Evolutionary conservation across 2,113 vertebrate genomes (phyloP), one percentile per base, ranked within the genome.

Genomic region (Oxyura jamaicensis): DNA sequence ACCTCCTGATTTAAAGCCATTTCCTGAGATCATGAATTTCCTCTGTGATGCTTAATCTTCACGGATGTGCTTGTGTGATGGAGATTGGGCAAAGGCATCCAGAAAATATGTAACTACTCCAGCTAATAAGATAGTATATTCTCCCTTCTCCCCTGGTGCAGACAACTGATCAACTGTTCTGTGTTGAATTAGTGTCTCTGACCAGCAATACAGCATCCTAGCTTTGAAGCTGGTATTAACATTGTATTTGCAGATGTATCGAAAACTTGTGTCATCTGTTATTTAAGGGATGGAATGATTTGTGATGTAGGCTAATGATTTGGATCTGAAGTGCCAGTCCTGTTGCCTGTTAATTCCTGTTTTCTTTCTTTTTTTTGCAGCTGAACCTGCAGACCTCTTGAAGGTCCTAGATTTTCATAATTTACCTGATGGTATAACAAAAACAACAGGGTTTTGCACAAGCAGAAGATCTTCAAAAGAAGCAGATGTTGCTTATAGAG

Each of bases 371-470:
- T 88, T 55, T 94, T 86, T 95, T 59, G 4, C 96, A 99, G 99
- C 97, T 89, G 99, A 99, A 89, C 99, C 99, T 79, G 98, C 98
- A 93, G 98, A 99, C 97, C 98, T 99, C 96, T 98, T 99, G 98
- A 99, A 99, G 98, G 99, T 99, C 96, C 98, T 99, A 98, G 99
- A 99, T 97, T 99, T 99, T 97, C 99, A 98, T 82, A 99, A 98
- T 98, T 98, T 99, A 98, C 99, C 99, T 6, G 99, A 99, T 2
- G 99, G 99, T 20, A 98, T 99, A 95, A 98, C 98, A 15, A 99
- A 98, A 98, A 98, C 99, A 67, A 99, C 99, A 55, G 99, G 99
- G 39, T 98, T 99, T 91, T 99, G 99, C 93, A 96, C 99, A 90
- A 98, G 98, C 62, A 97, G 99, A 94, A 98, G 98, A 88, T 99